Percentiles rank a stretch among this genome's conserved stretches.
Conservation (phyloP, 2,113 vertebrate species). For the Chaetura pelagica region DNA sequence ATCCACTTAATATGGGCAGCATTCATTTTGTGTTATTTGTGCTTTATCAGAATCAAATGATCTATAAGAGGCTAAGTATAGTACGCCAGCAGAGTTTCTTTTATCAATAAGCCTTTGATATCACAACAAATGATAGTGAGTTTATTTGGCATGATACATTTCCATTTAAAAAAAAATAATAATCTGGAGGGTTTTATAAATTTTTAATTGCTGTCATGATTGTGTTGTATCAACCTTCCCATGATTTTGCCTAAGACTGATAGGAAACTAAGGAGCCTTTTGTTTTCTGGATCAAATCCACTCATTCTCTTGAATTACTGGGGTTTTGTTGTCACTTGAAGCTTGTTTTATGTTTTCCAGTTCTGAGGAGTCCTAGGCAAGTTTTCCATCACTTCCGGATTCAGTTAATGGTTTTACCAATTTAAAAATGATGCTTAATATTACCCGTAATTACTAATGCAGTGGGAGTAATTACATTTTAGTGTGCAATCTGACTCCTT, state of each 20-base stretch:
- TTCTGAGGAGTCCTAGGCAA: not conserved
- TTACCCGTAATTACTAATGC: not conserved
- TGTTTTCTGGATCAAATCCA: not conserved
- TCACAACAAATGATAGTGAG: not conserved
- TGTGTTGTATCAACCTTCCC: not conserved
- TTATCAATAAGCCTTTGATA: not conserved
- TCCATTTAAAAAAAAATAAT: not conserved
- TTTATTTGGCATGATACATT: not conserved
- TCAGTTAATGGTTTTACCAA: not conserved
- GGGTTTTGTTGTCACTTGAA: not conserved
- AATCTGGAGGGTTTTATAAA: not conserved
- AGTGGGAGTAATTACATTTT: slow-evolving; percentile 15
- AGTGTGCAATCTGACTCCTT: not conserved
- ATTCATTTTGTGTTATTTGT: not conserved
- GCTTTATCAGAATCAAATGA: slow-evolving; percentile 18
- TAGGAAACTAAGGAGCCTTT: not conserved
- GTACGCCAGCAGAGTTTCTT: not conserved
- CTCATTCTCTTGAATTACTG: not conserved
- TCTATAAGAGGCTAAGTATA: not conserved
- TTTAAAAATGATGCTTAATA: not conserved
- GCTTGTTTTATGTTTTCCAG: not conserved
- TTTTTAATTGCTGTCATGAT: slow-evolving; percentile 7
- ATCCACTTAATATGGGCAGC: not conserved
- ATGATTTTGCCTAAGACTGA: not conserved
- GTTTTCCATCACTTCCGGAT: not conserved